Base-by-base conservation (phyloP, 1,140 invertebrate species). In the Drosophila leontia region DNA sequence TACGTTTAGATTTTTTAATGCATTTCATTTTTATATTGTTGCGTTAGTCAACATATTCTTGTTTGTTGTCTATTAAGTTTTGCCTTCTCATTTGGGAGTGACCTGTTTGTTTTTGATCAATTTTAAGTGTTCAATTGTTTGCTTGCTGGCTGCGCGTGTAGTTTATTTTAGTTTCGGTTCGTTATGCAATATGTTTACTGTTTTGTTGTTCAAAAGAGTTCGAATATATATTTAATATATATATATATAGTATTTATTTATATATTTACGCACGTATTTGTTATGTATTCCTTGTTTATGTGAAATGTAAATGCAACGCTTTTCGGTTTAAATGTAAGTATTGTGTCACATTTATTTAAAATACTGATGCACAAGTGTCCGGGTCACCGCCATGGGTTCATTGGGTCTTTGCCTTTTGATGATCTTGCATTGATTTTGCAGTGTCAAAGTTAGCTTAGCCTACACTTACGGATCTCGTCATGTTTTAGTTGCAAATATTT, bases 241-340 rank as follows among this genome's bases (percentile, higher is more conserved):
- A 68, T 71, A 80, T 77, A 80, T 77, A 76, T 68, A 82, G 61
- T 82, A 44, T 55, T 57, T 62, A 45, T 57, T 44, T 75, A 70
- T 86, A 65, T 77, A 61, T 72, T 58, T 60, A 60, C 75, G 74
- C 69, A 82, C 47, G 67, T 68, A 69, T 63, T 57, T 51, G 41
- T 71, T 78, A 78, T 63, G 68, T 75, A 64, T 77, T 75, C 42
- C 57, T 62, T 69, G 37, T 83, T 70, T 72, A 84, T 74, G 76
- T 88, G 83, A 84, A 84, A 87, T 87, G 84, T 87, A 87, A 86
- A 86, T 86, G 82, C 82, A 86, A 86, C 57, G 32, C 68, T 39
- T 71, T 63, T 53, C 56, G 56, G 37, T 68, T 75, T 64, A 79
- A 79, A 77, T 80, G 68, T 80, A 84, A 72, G 78, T 64, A 62